Conservation (phyloP, 2,113 vertebrate species). For the Myrmophylax atrothorax region DNA sequence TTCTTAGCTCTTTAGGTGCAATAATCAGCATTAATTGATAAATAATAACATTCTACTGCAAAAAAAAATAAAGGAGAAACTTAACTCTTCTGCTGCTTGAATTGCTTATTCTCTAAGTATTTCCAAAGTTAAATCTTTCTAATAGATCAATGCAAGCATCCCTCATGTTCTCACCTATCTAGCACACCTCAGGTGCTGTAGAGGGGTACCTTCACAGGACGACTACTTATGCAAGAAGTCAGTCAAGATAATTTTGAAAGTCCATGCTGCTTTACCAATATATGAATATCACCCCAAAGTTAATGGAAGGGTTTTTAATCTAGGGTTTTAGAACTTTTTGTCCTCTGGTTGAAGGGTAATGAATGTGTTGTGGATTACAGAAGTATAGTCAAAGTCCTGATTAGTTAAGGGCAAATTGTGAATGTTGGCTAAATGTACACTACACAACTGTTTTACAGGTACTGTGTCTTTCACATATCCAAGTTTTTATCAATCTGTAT, state of each 20-base stretch:
- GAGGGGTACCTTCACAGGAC: neutral
- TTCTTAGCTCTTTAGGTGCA: neutral
- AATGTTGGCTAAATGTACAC: neutral
- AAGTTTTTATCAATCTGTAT: neutral
- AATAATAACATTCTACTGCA: neutral
- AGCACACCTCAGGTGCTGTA: neutral
- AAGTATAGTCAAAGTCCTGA: neutral
- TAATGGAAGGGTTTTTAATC: neutral
- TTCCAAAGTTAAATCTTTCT: slow-evolving; percentile 1
- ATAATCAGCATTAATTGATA: neutral
- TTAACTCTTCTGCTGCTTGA: neutral
- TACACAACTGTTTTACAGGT: too few relatives aligned
- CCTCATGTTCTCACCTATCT: neutral
- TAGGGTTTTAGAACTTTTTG: neutral
- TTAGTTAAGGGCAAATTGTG: neutral
- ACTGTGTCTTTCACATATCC: neutral
- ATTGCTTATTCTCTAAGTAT: neutral
- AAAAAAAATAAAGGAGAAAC: neutral
- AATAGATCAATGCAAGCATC: neutral
- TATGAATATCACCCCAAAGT: neutral
- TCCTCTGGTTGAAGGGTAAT: neutral
- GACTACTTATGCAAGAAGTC: neutral
- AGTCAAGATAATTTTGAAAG: neutral
- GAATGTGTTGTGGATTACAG: neutral
- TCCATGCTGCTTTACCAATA: neutral